A percentile compares a stretch with the other conserved stretches of the same genome.
These are phyloP conservation scores for Polylopha cassiicola DNA, from an alignment of 2,888 invertebrate species.

Conservation along the genomic window DNA sequence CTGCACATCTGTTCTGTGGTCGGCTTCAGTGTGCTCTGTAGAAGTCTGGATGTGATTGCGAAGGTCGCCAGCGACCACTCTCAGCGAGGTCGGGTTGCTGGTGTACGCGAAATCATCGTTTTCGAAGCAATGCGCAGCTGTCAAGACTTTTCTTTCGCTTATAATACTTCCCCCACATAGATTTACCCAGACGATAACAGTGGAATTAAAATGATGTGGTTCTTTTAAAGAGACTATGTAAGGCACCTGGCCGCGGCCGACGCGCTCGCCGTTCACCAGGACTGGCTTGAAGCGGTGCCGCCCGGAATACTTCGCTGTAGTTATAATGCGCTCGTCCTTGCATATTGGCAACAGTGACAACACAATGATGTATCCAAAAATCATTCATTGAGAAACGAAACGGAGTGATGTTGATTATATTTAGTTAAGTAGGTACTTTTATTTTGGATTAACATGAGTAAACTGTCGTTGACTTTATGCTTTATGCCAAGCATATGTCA, in stretches of 20 bases:
- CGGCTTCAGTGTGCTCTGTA: too few species aligned
- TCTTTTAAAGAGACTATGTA: constrained; percentile 17
- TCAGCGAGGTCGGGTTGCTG: not conserved
- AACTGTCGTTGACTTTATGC: too few species aligned
- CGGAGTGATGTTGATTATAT: too few species aligned
- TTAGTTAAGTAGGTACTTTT: too few species aligned
- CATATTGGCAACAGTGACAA: constrained; percentile 3
- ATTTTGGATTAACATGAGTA: too few species aligned
- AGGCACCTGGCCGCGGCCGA: not conserved
- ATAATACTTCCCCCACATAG: constrained; percentile 19
- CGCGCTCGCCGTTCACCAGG: constrained; percentile 10
- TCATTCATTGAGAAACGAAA: constrained; percentile 6
- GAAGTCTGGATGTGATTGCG: not conserved
- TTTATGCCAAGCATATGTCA: too few species aligned
- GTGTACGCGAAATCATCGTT: constrained; percentile 1
- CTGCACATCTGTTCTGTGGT: not conserved
- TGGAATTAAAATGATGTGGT: too few species aligned
- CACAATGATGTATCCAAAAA: not conserved
- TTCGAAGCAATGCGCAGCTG: constrained; percentile 21
- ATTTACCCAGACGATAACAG: too few species aligned
- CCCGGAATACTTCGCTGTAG: constrained; percentile 7
- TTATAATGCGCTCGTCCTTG: constrained; percentile 9
- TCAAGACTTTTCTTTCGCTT: constrained; percentile 4
- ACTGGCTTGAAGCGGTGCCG: not conserved
- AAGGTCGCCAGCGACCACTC: constrained; percentile 11